A percentile compares a stretch with the other conserved stretches of the same genome.
Conservation (phyloP, 1,140 invertebrate genomes). For the Ips typographus region DNA sequence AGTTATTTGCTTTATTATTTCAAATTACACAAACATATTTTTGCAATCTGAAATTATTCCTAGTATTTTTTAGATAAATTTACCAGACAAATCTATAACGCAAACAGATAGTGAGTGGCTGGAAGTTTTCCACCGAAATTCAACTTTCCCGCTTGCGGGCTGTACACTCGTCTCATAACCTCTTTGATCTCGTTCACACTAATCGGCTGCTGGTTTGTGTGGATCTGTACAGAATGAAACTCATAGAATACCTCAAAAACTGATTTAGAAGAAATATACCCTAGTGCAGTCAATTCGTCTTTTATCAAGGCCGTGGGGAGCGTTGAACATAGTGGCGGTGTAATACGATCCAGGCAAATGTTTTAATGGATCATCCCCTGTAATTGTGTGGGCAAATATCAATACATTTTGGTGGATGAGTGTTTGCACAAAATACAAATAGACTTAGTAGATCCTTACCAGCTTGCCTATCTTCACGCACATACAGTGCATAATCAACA, state of each 20-base stretch:
- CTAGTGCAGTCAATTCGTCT: slow-evolving; percentile 57
- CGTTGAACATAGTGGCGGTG: slow-evolving; percentile 51
- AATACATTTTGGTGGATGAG: background rate
- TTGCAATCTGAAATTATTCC: no score
- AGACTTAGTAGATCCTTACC: slow-evolving; percentile 36
- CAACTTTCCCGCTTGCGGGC: slow-evolving; percentile 52
- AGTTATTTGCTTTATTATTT: no score
- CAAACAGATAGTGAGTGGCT: slow-evolving; percentile 47
- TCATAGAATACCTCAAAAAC: background rate
- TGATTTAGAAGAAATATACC: slow-evolving; percentile 1
- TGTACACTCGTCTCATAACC: slow-evolving; percentile 56
- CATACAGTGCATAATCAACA: slow-evolving; percentile 66
- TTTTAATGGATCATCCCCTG: slow-evolving; percentile 56
- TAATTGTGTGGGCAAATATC: background rate
- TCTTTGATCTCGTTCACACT: slow-evolving; percentile 59
- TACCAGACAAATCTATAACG: slow-evolving; percentile 37
- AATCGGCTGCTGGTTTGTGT: slow-evolving; percentile 56
- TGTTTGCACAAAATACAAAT: background rate
- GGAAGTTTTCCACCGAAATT: slow-evolving; percentile 48
- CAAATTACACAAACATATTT: no score
- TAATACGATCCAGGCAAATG: slow-evolving; percentile 58
- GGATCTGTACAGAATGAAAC: slow-evolving; percentile 42
- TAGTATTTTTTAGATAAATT: no score
- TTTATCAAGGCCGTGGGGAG: slow-evolving; percentile 51
- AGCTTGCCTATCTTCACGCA: slow-evolving; percentile 62